Evolutionary conservation across 2,888 invertebrate species (phyloP), one percentile per base, ranked within the genome.

Genomic region (Saturnia japonica): DNA sequence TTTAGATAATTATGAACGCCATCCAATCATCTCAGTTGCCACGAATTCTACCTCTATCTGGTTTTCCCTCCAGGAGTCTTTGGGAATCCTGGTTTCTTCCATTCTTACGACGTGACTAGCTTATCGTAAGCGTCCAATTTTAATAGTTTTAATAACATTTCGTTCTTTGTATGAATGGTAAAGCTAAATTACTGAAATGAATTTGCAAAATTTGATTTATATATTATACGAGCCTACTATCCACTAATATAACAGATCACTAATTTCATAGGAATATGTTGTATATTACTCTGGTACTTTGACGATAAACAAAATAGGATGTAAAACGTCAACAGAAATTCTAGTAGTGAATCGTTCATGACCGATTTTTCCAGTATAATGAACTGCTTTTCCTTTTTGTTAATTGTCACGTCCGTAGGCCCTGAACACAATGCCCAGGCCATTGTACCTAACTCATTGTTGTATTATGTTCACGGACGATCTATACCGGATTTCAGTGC

Each of bases 361-460:
- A 78, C 81, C 78, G 76, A 78, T 78, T 78, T 80, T 75, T 74
- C 72, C 78, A 76, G 76, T 76, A 74, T 72, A 74, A 76, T 76
- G 79, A 80, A 77, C 79, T 81, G 79, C 79, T 83, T 85, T 84
- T 88, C 85, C 87, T 86, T 88, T 87, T 88, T 85, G 78, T 79
- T 88, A 89, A 89, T 88, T 87, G 84, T 81, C 79, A 82, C 83
- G 83, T 85, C 87, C 84, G 82, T 76, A 62, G 68, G 40, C 57
- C 60, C 60, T 60, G 57, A 67, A 70, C 51, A 71, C 71, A 71
- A 71, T 71, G 64, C 51, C 8, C 40, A 47, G 75, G 73, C 75
- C 75, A 76, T 84, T 62, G 69, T 40, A 43, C 47, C 62, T 62
- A 40, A 19, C 25, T 54, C 14, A 67, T 67, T 67, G 66, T 70